Conservation (phyloP, 2,888 invertebrate genomes). For the Tachina grossa region DNA sequence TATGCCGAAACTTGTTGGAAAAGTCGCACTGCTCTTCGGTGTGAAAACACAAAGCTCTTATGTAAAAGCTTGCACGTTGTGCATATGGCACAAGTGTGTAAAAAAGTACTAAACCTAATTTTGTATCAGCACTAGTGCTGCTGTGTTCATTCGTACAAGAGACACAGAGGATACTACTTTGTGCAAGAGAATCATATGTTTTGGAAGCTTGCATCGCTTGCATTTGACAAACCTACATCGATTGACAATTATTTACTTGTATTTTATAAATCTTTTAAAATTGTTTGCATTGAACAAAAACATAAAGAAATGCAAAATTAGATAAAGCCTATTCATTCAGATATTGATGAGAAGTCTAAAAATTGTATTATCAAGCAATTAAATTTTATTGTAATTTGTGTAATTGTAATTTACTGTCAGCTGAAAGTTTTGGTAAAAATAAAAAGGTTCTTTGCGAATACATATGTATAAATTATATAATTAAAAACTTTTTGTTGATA, state of each 20-base stretch:
- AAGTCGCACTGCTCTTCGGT: too few species aligned
- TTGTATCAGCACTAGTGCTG: not conserved
- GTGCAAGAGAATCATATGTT: too few species aligned
- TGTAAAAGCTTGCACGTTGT: too few species aligned
- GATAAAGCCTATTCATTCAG: not conserved
- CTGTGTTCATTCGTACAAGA: conserved; percentile 4
- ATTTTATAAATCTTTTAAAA: conserved; percentile 1
- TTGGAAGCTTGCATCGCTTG: conserved; percentile 7
- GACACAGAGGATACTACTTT: too few species aligned
- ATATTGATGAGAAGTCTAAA: not conserved
- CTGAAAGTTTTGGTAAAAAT: conserved; percentile 16
- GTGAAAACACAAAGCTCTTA: too few species aligned
- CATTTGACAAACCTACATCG: conserved; percentile 17
- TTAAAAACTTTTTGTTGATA: conserved; percentile 14
- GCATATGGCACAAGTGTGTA: not conserved
- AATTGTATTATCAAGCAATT: not conserved
- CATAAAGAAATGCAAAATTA: not conserved
- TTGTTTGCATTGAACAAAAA: not conserved
- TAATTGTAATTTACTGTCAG: not conserved
- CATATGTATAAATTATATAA: conserved; percentile 53
- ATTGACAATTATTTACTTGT: conserved; percentile 39
- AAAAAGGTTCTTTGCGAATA: conserved; percentile 13
- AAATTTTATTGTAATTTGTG: not conserved
- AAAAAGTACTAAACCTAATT: not conserved
- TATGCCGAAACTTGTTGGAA: too few species aligned